Base-by-base conservation (phyloP, 2,113 vertebrate species). In the Paralichthys olivaceus region DNA sequence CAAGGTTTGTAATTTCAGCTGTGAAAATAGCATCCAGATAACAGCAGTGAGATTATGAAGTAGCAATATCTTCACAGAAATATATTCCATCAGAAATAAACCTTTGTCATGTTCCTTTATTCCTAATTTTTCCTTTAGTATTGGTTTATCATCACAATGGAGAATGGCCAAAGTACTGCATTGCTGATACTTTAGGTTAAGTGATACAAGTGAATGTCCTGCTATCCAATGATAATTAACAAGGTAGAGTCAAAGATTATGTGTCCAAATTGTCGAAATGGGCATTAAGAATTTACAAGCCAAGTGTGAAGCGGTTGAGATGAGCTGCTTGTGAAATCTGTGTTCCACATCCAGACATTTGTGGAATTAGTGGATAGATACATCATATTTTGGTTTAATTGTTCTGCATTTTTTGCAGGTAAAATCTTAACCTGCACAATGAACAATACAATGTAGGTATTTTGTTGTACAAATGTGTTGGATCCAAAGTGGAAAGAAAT, bases 1-100 rank as follows among this genome's bases (percentile, higher is more conserved):
- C 15, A 2, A 45, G 37, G 26, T 69, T 69, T 63, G n/a, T 63
- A n/a, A 49, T 61, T 77, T 64, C 17, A 49, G 6, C 45, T 8
- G 14, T 53, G 40, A 13, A 28, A 55, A 64, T 32, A 14, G 43
- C 34, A 47, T 60, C 17, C 13, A 49, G 4, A 17, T 22, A 53
- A 7, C 20, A 49, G 0, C 14, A n/a, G 3, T 14, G 25, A 49
- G 54, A 58, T 37, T 7, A 6, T 23, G 4, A 5, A 15, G 22
- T n/a, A 25, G 7, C 54, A 75, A 2, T 19, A 32, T 49, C 49
- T 11, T 26, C 2, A 13, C 26, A 14, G 14, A 7, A 58, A 26
- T 17, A 64, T 20, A 22, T 5, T 61, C 32, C 29, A 37, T 60
- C 13, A 12, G 32, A 34, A 32, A 20, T 32, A 23, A 40, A 61